Percentiles rank a stretch among this genome's conserved stretches.
Conservation (phyloP, 2,888 invertebrate species). For the Suillia variegata region DNA sequence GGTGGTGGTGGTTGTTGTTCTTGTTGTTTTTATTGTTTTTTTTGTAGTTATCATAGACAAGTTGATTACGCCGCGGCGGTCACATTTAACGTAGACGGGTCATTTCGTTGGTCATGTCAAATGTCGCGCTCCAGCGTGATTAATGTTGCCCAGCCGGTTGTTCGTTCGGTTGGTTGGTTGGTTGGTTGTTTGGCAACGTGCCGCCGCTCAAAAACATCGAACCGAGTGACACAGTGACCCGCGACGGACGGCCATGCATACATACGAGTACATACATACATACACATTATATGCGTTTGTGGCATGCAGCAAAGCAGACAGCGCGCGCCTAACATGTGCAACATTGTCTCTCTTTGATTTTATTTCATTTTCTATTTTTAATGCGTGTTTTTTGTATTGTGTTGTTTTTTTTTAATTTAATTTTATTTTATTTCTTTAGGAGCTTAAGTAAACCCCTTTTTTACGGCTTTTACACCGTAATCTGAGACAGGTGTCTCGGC, state of each 20-base stretch:
- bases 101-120: constrained; percentile 29
- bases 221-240: not conserved
- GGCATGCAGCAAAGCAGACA: not conserved
- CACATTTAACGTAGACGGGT: constrained; percentile 21
- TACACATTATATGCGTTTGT: too few species aligned
- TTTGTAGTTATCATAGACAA: not conserved
- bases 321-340: not conserved
- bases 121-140: constrained; percentile 29
- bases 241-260: not conserved
- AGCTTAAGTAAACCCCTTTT: too few species aligned
- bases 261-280: too few species aligned
- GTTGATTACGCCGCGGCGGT: too few species aligned
- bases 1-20: not conserved
- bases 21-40: not conserved
- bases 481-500: not conserved
- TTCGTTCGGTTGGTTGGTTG: not conserved
- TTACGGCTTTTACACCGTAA: not conserved
- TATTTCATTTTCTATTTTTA: not conserved
- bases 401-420: not conserved
- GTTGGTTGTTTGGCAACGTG: not conserved
- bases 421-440: not conserved
- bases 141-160: constrained; percentile 28
- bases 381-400: not conserved
- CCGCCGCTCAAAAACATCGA: not conserved
- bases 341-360: not conserved